Base-by-base conservation (phyloP, 2,797 vertebrate species). In the Bradypodion pumilum region DNA sequence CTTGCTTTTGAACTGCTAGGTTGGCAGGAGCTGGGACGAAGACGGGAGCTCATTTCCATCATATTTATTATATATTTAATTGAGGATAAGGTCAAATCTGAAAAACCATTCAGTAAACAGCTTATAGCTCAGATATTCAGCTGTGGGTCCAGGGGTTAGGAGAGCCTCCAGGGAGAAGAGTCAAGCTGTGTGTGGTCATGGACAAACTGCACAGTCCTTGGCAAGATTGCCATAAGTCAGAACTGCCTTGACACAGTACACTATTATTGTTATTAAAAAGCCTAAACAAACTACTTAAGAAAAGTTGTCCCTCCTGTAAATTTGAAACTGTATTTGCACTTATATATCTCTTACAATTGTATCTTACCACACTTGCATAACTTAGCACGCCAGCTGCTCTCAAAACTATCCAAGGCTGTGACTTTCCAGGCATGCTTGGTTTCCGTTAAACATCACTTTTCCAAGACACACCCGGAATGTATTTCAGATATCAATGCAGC, bases 391-490 rank as follows among this genome's bases (percentile, higher is more conserved):
- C 2, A 19, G 16, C 27, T 60, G 37, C 52, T 37, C 59, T 78
- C 62, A 78, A 44, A n/a, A 27, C 7, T 63, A 35, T 27, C 62
- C 69, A 52, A 62, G 19, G 42, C 35, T 79, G 77, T 29, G 10
- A 25, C 32, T 84, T 84, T 65, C 32, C 25, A 84, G 44, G 16
- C 69, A n/a, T 4, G 12, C 35, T 37, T 60, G 9, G 12, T 40
- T 73, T 63, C 42, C 23, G n/a, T 9, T 19, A 74, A 74, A 37
- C 5, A 52, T 10, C 7, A 6, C 23, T 44, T 78, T 78, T 40
- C 42, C 63, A 65, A 79, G 70, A 84, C 65, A 65, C 76, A 79
- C 46, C 21, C 60, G 79, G 73, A 10, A 21, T 49, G 68, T 32
- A 76, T n/a, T 37, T 59, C 63, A 59, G 69, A 74, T 72, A 35